Percentiles rank a stretch among this genome's conserved stretches.
Evolutionary conservation across 2,888 invertebrate genomes (phyloP).

Genomic region (Mantis religiosa): DNA sequence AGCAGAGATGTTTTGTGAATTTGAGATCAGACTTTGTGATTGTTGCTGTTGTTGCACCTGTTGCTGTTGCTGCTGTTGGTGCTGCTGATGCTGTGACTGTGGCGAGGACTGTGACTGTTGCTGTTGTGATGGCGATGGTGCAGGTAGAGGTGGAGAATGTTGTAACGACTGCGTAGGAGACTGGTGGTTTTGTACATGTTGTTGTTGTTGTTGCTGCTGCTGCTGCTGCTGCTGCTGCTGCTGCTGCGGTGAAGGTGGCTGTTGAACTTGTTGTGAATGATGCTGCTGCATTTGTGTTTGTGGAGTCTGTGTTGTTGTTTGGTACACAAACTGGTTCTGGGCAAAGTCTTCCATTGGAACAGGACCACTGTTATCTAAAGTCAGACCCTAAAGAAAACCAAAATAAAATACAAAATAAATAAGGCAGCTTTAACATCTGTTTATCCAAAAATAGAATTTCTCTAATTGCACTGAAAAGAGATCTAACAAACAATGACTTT

Average conservation of each 20-base stretch:
- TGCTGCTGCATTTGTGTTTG: constrained; percentile 46
- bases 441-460: too few relatives aligned
- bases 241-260: constrained; percentile 46
- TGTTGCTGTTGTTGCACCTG: constrained; percentile 36
- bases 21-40: constrained; percentile 32
- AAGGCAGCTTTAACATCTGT: too few relatives aligned
- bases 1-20: constrained; percentile 33
- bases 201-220: constrained; percentile 37
- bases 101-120: constrained; percentile 36
- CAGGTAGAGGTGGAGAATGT: constrained; percentile 42
- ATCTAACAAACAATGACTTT: too few relatives aligned
- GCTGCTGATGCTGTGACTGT: constrained; percentile 31
- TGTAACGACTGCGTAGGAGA: not conserved
- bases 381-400: constrained; percentile 47
- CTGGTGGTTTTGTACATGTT: constrained; percentile 33
- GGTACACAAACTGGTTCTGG: constrained; percentile 36
- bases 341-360: constrained; percentile 52
- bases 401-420: too few relatives aligned
- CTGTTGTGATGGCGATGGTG: constrained; percentile 29
- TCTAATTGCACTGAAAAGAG: too few relatives aligned
- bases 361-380: constrained; percentile 62
- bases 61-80: constrained; percentile 33
- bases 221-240: constrained; percentile 36
- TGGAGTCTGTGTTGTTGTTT: constrained; percentile 39
- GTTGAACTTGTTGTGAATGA: constrained; percentile 46